Evolutionary conservation across 2,113 vertebrate species (phyloP), one percentile per base, ranked within the genome.

Genomic region (Paedocypris sp.): DNA sequence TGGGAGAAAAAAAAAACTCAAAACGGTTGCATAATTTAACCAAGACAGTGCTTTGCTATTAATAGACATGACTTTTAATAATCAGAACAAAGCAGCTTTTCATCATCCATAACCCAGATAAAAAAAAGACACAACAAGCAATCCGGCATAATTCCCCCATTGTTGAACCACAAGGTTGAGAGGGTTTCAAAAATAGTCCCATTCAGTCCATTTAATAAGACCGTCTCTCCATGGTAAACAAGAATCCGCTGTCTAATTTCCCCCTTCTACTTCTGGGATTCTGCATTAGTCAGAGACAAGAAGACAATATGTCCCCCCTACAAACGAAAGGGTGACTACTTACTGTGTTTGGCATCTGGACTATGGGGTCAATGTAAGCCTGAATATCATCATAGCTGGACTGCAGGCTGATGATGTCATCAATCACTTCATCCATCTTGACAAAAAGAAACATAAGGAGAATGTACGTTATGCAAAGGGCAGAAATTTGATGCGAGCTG

Each of bases 331-430:
- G 20, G 1, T 7, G 10, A 20, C 9, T 23, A 79, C 88, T 84
- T 80, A 99, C 95, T 22, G 94, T 99, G 76, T 96, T 99, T 76
- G 95, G 88, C 91, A 96, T 91, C 76, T 94, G 91, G 3, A 92
- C 79, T 4, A 92, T 77, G 0, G 92, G 82, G 59, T 94, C 93
- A 72, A 88, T 86, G 60, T 90, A 95, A 43, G 85, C 85, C 68
- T 93, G 86, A 59, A 93, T 83, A 0, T 94, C 91, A 59, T 97
- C 86, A n/a, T 84, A 86, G 66, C 75, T 88, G 54, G 86, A 86
- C 78, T 86, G 90, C 85, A 99, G 80, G 64, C 90, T 90, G 80
- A 99, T 94, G 68, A 99, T 96, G 83, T 96, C 88, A 82, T 99
- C 95, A 2, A 97, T 93, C 63, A 98, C 93, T 6, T 92, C 91